Conservation (phyloP, 2,113 vertebrate genomes). For the Pterophyllum scalare region DNA sequence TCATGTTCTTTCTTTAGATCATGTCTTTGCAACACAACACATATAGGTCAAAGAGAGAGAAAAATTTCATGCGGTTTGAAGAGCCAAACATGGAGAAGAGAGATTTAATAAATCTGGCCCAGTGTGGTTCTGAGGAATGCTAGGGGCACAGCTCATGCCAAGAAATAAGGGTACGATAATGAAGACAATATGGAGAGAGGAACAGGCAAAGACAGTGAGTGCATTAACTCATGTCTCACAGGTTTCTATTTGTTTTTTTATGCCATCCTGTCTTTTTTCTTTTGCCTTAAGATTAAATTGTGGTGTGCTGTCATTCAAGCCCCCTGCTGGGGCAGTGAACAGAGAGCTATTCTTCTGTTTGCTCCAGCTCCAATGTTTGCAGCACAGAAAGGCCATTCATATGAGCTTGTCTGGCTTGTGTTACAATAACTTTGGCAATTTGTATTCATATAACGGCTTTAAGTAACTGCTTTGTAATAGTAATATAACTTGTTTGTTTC, state of each 20-base stretch:
- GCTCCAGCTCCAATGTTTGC: conserved; percentile 21
- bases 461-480: conserved; percentile 2
- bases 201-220: conserved; percentile 7
- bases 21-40: conserved; percentile 24
- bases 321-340: conserved; percentile 35
- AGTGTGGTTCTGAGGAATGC: conserved; percentile 41
- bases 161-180: conserved; percentile 59
- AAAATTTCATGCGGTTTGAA: conserved; percentile 26
- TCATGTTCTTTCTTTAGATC: conserved; percentile 6
- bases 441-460: not conserved
- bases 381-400: conserved; percentile 38
- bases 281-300: conserved; percentile 47
- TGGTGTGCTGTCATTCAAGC: conserved; percentile 47
- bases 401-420: conserved; percentile 44
- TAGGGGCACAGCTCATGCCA: conserved; percentile 38
- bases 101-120: conserved; percentile 55
- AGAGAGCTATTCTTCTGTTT: conserved; percentile 41
- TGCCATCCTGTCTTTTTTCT: conserved; percentile 3
- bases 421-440: conserved; percentile 38
- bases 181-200: conserved; percentile 29
- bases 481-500: not conserved
- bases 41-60: conserved; percentile 17
- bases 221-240: conserved; percentile 30
- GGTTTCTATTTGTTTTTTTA: conserved; percentile 31
- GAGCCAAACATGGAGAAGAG: conserved; percentile 35